Evolutionary conservation across 2,797 vertebrate genomes (phyloP).

Genomic region (Esox masquinongy): DNA sequence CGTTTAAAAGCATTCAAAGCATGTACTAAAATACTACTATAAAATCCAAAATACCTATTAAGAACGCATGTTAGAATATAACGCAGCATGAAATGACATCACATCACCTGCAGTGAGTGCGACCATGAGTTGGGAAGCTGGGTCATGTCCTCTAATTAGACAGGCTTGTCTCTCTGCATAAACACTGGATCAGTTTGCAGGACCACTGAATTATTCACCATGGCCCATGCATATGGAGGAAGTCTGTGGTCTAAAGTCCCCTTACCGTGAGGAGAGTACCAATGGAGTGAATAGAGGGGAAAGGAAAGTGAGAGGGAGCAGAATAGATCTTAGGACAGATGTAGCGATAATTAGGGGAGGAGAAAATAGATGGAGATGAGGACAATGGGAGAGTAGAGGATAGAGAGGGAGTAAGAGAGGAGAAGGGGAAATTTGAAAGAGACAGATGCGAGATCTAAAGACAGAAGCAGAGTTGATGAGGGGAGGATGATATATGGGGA

Average conservation of each 20-base stretch:
- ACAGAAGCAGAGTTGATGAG: conserved; percentile 5
- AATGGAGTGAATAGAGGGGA: too few relatives aligned
- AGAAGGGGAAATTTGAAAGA: conserved; percentile 15
- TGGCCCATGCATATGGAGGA: conserved; percentile 59
- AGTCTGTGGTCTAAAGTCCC: conserved; percentile 67
- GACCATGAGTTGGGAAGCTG: conserved; percentile 20
- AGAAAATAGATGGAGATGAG: too few relatives aligned
- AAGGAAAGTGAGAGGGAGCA: too few relatives aligned
- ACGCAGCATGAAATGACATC: too few relatives aligned
- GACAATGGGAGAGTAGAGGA: too few relatives aligned
- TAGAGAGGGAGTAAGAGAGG: too few relatives aligned
- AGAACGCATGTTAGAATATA: too few relatives aligned
- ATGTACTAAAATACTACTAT: too few relatives aligned
- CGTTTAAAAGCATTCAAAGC: too few relatives aligned
- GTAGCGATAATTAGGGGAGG: too few relatives aligned
- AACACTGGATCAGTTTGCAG: conserved; percentile 73
- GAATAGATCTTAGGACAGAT: too few relatives aligned
- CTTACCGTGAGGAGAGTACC: conserved; percentile 46
- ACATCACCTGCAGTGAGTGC: conserved; percentile 14
- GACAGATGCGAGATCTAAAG: conserved; percentile 4
- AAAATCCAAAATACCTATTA: too few relatives aligned
- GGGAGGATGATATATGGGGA: background rate
- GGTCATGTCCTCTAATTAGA: conserved; percentile 76
- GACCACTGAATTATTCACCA: conserved; percentile 75
- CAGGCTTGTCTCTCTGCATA: conserved; percentile 65